These are phyloP conservation scores for Spongilla lacustris DNA, from an alignment of 37 sponge, comb jelly and placozoan genomes.

Conservation along the genomic window DNA sequence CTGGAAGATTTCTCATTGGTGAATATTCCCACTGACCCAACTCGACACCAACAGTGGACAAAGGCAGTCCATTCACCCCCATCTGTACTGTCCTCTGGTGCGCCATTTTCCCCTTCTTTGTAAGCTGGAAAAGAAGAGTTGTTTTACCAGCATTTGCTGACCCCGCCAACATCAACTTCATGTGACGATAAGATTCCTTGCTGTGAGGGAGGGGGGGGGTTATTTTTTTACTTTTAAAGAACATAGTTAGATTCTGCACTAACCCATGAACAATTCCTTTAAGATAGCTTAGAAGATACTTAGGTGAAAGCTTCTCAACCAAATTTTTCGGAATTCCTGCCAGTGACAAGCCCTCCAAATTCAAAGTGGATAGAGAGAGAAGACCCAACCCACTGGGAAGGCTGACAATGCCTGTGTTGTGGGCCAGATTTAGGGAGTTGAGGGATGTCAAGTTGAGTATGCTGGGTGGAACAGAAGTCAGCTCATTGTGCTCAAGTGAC, in stretches of 20 bases:
- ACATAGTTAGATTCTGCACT: constrained; percentile 14
- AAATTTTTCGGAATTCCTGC: constrained; percentile 36
- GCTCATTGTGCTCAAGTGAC: constrained; percentile 46
- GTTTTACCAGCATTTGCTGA: constrained; percentile 80
- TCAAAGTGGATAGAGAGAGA: constrained; percentile 49
- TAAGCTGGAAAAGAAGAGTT: constrained; percentile 61
- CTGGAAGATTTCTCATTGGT: constrained; percentile 46
- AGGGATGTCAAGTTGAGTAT: constrained; percentile 62
- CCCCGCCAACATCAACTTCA: constrained; percentile 93
- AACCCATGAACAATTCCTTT: constrained; percentile 65
- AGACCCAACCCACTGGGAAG: constrained; percentile 71
- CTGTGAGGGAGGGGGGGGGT: constrained; percentile 6
- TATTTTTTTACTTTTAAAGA: neutral
- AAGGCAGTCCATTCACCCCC: constrained; percentile 34
- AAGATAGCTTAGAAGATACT: constrained; percentile 48
- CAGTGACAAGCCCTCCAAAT: constrained; percentile 48
- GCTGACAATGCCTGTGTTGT: constrained; percentile 72
- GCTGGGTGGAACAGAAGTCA: constrained; percentile 47
- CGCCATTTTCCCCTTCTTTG: constrained; percentile 61
- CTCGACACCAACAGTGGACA: constrained; percentile 79
- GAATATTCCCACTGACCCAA: constrained; percentile 83
- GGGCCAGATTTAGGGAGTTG: constrained; percentile 67
- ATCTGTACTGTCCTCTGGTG: constrained; percentile 12
- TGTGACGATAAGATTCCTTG: constrained; percentile 82
- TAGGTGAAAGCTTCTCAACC: constrained; percentile 6